Conservation (phyloP, 2,888 invertebrate genomes). For the Nephrotoma guestfalica region DNA sequence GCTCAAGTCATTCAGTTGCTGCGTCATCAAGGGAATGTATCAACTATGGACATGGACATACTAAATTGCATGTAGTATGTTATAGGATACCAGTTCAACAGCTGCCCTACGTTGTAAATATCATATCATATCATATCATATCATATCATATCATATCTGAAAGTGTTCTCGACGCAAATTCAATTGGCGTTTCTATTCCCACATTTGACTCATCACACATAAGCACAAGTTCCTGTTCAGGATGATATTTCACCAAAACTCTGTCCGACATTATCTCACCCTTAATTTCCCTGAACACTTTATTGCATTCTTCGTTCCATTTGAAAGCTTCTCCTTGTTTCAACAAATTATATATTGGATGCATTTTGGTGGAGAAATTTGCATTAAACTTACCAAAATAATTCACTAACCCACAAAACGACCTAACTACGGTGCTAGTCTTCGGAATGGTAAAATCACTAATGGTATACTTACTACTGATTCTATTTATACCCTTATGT, state of each 20-base stretch:
- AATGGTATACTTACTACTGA: not conserved
- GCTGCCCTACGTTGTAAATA: too few species aligned
- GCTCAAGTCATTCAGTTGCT: too few species aligned
- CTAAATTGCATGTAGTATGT: too few species aligned
- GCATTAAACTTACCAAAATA: not conserved
- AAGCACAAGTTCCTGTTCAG: not conserved
- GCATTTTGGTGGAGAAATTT: not conserved
- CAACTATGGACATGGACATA: too few species aligned
- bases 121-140: too few species aligned
- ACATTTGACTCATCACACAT: not conserved
- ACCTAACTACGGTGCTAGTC: not conserved
- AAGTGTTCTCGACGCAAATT: not conserved
- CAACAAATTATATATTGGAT: not conserved
- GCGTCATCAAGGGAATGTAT: too few species aligned
- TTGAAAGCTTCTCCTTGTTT: not conserved
- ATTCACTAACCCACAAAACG: not conserved
- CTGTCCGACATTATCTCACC: not conserved
- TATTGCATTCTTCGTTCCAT: too few species aligned
- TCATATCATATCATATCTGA: too few species aligned
- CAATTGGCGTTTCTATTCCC: not conserved
- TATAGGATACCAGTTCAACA: too few species aligned
- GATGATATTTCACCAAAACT: too few species aligned
- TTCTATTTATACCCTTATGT: not conserved
- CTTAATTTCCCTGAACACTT: not conserved
- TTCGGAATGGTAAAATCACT: not conserved